Base-by-base conservation (phyloP, 2,113 vertebrate species). In the Pseudorectes ferrugineus region DNA sequence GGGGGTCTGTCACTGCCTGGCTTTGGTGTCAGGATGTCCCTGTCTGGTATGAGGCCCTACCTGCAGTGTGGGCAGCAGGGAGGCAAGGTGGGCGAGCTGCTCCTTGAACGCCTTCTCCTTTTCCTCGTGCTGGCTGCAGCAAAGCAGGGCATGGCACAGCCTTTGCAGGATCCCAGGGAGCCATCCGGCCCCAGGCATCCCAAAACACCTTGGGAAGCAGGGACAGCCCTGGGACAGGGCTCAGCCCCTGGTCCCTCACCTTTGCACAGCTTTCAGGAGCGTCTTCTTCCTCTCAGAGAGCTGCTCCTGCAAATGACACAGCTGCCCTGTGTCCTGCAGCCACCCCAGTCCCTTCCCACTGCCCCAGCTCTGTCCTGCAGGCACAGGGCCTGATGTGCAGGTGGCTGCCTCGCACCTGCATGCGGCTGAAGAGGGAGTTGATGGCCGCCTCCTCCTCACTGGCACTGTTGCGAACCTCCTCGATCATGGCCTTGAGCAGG, bases 41-140 rank as follows among this genome's bases (percentile, higher is more conserved):
- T 62, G 57, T 52, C 84, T 13, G 1, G 26, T 26, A 5, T 3
- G 1, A 49, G n/a, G 23, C 31, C 92, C 72, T 94, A 99, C 99
- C 98, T 99, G 99, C 23, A 99, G 97, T 5, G 98, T 99, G 78
- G 99, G 99, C 49, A 99, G 96, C 68, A 99, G 97, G 15, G 98
- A 98, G 13, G 98, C 98, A 20, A 99, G 96, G 94, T 98, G 98
- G 36, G 98, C 97, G 3, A 99, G 98, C 95, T 99, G 99, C 42
- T 99, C 98, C 97, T 99, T 99, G 77, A 99, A 98, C 1, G 98
- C 98, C 85, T 98, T 98, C 97, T 99, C 98, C 95, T 99, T 99
- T 96, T 99, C 99, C 95, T 99, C 98, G 1, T 99, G 98, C 85
- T 99, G 99, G 94, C 99, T 99, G 98, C 54, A 83, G 92, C 59